Base-by-base conservation (phyloP, 2,888 invertebrate species). In the Macaria liturata region DNA sequence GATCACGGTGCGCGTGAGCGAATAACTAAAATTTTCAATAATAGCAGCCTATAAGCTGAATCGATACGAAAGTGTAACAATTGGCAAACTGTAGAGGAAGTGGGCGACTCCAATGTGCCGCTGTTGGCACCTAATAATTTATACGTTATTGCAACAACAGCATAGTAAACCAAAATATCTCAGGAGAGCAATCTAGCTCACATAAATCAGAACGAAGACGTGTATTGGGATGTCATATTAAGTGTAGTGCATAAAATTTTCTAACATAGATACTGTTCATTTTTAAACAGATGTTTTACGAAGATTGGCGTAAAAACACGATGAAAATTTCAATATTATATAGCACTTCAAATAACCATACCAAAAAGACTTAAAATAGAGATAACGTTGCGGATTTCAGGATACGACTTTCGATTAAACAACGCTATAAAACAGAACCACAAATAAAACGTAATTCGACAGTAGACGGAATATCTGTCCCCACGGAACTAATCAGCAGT, bases 71-170 rank as follows among this genome's bases (percentile, higher is more conserved):
- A 75, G 74, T 81, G 81, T 78, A 80, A 78, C 78, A 82, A 78
- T 86, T 86, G 86, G 85, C 86, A 85, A 80, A 74, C 74, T 69
- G 66, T 71, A 67, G 72, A 81, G 84, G 84, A 85, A 86, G 80
- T 81, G 75, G 72, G 75, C 77, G 78, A 76, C 65, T 61, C 42
- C 80, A 80, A 81, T 65, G 64, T 61, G 47, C 32, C 32, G 48
- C 31, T 52, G 46, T 56, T 54, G 51, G 46, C 52, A 57, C 63
- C 37, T 64, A 45, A 61, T 59, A 59, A 58, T 57, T 54, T 54
- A 57, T 47, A 52, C 46, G 54, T 56, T 49, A 62, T 50, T 47
- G 46, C 55, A 57, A 51, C 54, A 42, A 39, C 46, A n/a, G 39
- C 20, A 44, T 47, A 46, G 37, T 46, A 50, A 47, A 42, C 8